These are phyloP conservation scores for Helogale parvula DNA, from an alignment of 2,113 vertebrate species.

Conservation along the genomic window DNA sequence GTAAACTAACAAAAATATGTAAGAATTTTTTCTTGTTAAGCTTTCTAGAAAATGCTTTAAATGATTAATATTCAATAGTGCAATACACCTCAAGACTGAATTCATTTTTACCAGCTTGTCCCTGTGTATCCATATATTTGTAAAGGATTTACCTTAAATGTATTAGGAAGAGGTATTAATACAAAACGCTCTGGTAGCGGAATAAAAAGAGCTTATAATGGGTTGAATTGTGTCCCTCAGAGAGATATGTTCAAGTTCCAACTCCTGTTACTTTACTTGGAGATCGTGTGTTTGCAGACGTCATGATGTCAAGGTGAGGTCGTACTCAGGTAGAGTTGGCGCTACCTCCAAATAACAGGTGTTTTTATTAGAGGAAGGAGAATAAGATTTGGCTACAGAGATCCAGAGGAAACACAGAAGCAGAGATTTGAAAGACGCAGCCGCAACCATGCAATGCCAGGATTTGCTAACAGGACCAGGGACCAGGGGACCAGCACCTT, in stretches of 20 bases:
- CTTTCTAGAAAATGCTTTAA: conserved; percentile 8
- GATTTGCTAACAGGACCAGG: rapidly evolving
- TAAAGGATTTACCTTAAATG: not conserved
- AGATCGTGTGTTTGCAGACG: not conserved
- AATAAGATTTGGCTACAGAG: not conserved
- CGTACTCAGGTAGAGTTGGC: not conserved
- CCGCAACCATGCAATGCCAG: rapidly evolving
- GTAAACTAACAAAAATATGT: not conserved
- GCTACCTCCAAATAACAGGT: not conserved
- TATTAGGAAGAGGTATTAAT: not conserved
- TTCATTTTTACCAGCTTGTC: not conserved
- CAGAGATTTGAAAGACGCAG: not conserved
- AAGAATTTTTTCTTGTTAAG: not conserved
- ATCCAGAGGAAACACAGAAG: not conserved
- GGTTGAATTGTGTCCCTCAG: not conserved
- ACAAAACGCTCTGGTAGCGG: no score
- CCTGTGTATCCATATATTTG: not conserved
- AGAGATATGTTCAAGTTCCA: not conserved
- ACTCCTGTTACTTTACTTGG: not conserved
- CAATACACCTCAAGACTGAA: not conserved
- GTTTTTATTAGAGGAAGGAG: not conserved
- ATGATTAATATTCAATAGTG: not conserved
- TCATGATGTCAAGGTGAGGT: not conserved
- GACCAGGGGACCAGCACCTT: rapidly evolving
- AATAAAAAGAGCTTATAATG: not conserved